Conservation (phyloP, 2,113 vertebrate species). For the Eira barbara region DNA sequence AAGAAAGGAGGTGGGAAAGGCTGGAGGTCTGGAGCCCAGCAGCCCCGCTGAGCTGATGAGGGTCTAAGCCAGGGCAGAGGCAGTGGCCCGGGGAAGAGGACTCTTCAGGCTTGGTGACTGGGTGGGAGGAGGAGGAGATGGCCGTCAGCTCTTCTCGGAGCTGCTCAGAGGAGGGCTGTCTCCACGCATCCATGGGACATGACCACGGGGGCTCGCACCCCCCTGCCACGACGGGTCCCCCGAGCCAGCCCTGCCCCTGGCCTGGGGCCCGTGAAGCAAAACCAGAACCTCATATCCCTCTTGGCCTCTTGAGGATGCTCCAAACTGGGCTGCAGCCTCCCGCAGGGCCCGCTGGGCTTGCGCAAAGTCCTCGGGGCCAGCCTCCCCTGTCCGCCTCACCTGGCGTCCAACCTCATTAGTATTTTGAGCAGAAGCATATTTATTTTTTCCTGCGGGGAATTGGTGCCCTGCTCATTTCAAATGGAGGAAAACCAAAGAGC, state of each 20-base stretch:
- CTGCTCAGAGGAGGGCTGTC: not conserved
- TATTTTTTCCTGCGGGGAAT: slow-evolving; percentile 52
- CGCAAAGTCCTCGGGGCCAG: not conserved
- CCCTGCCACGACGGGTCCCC: accelerated
- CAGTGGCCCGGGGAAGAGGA: accelerated
- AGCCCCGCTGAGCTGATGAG: not conserved
- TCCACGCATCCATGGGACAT: not conserved
- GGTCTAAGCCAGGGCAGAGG: not conserved
- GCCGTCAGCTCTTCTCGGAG: not conserved
- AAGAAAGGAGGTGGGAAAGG: too few species aligned
- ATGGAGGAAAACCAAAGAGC: slow-evolving; percentile 55
- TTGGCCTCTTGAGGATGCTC: not conserved
- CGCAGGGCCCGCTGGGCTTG: not conserved
- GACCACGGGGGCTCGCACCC: not conserved
- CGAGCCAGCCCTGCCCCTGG: not conserved
- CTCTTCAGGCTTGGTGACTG: not conserved
- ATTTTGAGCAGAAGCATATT: slow-evolving; percentile 68
- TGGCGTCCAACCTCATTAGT: slow-evolving; percentile 61
- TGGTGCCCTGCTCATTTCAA: slow-evolving; percentile 53
- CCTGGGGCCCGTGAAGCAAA: not conserved
- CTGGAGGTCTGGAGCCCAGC: not conserved
- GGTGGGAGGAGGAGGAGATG: not conserved
- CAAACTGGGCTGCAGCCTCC: not conserved
- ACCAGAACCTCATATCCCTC: not conserved
- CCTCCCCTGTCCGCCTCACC: not conserved